Base-by-base conservation (phyloP, 2,888 invertebrate genomes). In the Morpho achilles region DNA sequence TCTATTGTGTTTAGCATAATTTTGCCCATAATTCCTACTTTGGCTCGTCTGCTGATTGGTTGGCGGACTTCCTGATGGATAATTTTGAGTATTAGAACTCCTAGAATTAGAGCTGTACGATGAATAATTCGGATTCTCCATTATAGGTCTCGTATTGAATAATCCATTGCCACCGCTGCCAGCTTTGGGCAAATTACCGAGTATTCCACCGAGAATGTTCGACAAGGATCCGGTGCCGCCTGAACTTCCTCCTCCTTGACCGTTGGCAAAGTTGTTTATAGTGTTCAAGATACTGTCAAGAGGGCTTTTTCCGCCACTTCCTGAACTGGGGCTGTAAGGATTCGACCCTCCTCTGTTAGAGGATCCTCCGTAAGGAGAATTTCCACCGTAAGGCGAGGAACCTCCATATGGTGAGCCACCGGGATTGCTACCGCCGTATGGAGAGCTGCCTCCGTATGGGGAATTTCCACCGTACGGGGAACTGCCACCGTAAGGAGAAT, bases 61-160 rank as follows among this genome's bases (percentile, higher is more conserved):
- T 55, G 81, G 76, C 69, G 83, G 83, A 43, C 75, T 79, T 69
- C 86, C 87, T 82, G 88, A 84, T 69, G 87, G 79, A 77, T 80
- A 84, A 81, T 73, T 74, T 73, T 80, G 82, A 32, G 76, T 57
- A 69, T 89, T 87, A 82, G 85, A 74, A 75, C 80, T 85, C 74
- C 77, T 81, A 46, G 84, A 77, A 73, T 82, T 84, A 2, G 83
- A 77, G 67, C 76, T 76, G 59, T 84, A 77, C 10, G 87, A 82
- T 4, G 84, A 75, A 67, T 89, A 85, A 69, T 82, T 85, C 16
- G 90, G 91, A 64, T 90, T 91, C 69, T 86, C 84, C 76, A 80
- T 77, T 32, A 91, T 82, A 0, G 91, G 91, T 59, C 91, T 76
- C 46, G 91, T 89, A 72, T 90, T 87, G 62, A 85, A 78, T 2